Conservation (phyloP, 2,888 invertebrate species). For the Campoletis raptor region DNA sequence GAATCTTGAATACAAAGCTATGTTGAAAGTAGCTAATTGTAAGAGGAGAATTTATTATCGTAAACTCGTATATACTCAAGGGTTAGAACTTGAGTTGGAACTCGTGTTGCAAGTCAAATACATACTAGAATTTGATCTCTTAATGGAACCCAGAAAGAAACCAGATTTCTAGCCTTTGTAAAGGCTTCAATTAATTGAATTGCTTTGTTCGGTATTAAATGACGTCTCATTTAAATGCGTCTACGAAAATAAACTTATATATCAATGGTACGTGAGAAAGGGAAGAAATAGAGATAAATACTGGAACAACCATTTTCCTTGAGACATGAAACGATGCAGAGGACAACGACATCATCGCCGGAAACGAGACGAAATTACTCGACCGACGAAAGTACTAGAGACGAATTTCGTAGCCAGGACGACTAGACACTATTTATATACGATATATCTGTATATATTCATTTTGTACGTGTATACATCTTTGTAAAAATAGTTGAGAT, state of each 20-base stretch:
- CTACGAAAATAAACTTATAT: neutral
- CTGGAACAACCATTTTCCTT: slow-evolving; percentile 18
- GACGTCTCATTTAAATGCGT: neutral
- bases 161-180: neutral
- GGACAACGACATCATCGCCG: slow-evolving; percentile 63
- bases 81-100: neutral
- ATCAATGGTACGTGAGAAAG: neutral
- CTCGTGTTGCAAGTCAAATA: neutral
- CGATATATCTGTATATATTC: slow-evolving; percentile 21
- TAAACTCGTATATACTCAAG: neutral
- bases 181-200: neutral
- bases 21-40: neutral
- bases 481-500: slow-evolving; percentile 42
- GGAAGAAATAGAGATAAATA: neutral
- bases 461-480: neutral
- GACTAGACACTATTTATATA: slow-evolving; percentile 55
- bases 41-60: neutral
- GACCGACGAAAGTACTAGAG: slow-evolving; percentile 62
- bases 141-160: neutral
- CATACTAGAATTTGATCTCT: neutral
- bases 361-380: slow-evolving; percentile 67
- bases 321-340: slow-evolving; percentile 38
- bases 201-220: neutral
- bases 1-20: neutral
- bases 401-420: slow-evolving; percentile 57